Evolutionary conservation across 2,797 vertebrate genomes (phyloP), one percentile per base, ranked within the genome.

Genomic region (Anomalospiza imberbis): DNA sequence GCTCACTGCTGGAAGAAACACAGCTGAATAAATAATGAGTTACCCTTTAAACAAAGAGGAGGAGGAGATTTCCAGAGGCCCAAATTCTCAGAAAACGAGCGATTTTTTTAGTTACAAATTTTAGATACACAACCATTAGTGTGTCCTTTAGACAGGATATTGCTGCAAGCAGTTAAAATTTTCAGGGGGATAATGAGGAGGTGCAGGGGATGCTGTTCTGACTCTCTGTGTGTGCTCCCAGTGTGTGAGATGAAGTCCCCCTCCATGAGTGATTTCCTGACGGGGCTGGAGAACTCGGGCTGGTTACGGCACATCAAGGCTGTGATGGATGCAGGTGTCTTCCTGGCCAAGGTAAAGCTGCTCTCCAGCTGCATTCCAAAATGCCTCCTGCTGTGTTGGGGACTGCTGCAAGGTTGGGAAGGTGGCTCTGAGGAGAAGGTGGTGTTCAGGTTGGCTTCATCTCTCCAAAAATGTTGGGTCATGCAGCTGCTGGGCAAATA

Each of bases 241-340:
- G 98, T 98, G 91, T 98, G 98, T 95, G 97, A 98, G 92, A 96
- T 97, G 89, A 98, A 98, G 84, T 97, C 97, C 66, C 97, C 98
- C n/a, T 98, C 98, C 14, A 98, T 98, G 98, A 98, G 98, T 5
- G 98, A 98, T 94, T 98, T 98, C 96, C 97, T 99, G 89, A 98
- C 98, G 5, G 97, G 98, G 47, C 97, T 98, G 89, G 98, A 98
- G 96, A 98, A 97, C 94, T 98, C 98, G 1, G 98, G 98, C 31
- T 98, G 98, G 98, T 62, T 98, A 26, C 97, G 98, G 81, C 98
- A 98, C 96, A 98, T 99, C 91, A 98, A 98, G 97, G 96, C 98
- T 87, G 95, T 98, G 68, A 98, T 98, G 98, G 98, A 98, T 94
- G 98, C 98, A 44, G 97, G 98, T 6, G 94, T 98, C 92, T 98